phyloP scores from a whole-genome alignment of 2,113 vertebrate genomes.

The Jacana jacana region DNA sequence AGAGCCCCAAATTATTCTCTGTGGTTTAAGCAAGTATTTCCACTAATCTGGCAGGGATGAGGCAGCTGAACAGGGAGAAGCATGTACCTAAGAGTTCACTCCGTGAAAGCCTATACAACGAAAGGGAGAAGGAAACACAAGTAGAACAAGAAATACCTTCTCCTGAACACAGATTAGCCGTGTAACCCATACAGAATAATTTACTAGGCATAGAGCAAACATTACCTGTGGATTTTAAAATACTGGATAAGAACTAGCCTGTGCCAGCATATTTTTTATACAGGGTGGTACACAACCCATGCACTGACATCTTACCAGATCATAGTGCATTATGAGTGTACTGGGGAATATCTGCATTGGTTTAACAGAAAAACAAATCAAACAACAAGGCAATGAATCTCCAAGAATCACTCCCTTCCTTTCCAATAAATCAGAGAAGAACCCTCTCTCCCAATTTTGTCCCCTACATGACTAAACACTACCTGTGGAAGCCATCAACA shows the following conservation, averaged over 20 bases:
- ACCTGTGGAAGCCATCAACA: not conserved
- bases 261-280: not conserved
- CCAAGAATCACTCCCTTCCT: not conserved
- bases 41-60: not conserved
- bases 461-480: not conserved
- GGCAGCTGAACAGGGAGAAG: not conserved
- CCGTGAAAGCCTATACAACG: not conserved
- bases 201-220: not conserved
- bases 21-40: not conserved
- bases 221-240: not conserved
- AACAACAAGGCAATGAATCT: not conserved
- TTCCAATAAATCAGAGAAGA: not conserved
- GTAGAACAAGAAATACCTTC: not conserved
- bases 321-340: fast-evolving
- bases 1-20: not conserved
- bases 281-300: not conserved
- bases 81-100: not conserved
- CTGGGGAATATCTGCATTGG: not conserved
- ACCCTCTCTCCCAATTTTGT: not conserved
- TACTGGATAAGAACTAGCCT: not conserved
- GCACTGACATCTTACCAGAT: not conserved
- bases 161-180: not conserved
- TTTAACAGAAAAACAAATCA: not conserved
- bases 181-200: not conserved
- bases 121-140: not conserved